Conservation (phyloP, 2,888 invertebrate species). For the Gymnosoma rotundatum region DNA sequence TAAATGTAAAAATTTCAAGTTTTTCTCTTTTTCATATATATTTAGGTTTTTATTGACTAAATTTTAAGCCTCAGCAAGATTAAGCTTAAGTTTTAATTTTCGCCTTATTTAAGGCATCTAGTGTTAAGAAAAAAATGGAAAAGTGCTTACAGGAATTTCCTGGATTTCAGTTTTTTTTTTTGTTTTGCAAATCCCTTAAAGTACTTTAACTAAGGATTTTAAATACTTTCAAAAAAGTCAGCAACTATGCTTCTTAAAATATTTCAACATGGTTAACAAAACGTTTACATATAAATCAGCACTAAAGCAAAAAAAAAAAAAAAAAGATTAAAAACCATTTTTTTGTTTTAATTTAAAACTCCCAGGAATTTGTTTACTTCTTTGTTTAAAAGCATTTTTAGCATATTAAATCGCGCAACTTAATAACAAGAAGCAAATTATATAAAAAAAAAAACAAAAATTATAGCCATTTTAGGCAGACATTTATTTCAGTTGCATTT, state of each 20-base stretch:
- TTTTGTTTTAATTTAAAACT: constrained; percentile 59
- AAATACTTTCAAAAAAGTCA: constrained; percentile 25
- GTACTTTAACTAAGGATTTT: constrained; percentile 55
- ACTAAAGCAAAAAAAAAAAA: constrained; percentile 12
- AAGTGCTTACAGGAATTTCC: constrained; percentile 61
- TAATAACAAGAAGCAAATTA: constrained; percentile 30
- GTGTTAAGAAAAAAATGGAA: constrained; percentile 17
- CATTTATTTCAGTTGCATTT: constrained; percentile 57
- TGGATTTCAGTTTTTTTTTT: neutral
- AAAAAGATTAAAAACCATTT: neutral
- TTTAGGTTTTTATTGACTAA: constrained; percentile 1
- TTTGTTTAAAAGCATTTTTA: constrained; percentile 66
- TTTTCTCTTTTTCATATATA: constrained; percentile 27
- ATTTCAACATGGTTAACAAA: constrained; percentile 64
- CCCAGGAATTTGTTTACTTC: constrained; percentile 66
- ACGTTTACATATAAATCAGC: constrained; percentile 60
- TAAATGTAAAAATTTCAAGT: constrained; percentile 70
- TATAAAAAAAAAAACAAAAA: constrained; percentile 17
- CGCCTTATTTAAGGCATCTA: constrained; percentile 20
- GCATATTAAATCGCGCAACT: constrained; percentile 63
- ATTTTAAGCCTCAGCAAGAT: constrained; percentile 41
- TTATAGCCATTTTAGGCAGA: constrained; percentile 45
- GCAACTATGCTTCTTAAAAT: constrained; percentile 39
- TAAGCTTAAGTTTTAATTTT: constrained; percentile 70
- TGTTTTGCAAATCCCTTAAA: constrained; percentile 25